These are phyloP conservation scores for Diadema setosum DNA, from an alignment of 35 echinoderm and acorn worm genomes.

Conservation along the genomic window DNA sequence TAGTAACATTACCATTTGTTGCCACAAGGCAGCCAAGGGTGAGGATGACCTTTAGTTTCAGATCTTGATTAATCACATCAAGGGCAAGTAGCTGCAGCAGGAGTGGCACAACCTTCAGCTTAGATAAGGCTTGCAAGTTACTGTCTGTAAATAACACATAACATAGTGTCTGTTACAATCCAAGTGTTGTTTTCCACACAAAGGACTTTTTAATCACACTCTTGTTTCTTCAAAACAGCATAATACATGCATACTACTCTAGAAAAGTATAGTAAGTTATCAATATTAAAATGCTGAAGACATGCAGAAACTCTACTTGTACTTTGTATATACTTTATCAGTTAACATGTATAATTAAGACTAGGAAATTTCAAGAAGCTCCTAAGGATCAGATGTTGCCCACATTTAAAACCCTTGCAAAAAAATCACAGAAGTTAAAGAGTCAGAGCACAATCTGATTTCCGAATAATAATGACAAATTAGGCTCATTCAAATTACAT, in stretches of 20 bases:
- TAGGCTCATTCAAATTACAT: not conserved
- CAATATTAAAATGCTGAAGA: no score
- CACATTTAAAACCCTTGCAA: not conserved
- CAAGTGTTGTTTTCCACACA: no score
- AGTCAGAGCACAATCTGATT: not conserved
- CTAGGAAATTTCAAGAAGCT: not conserved
- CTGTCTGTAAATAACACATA: conserved; percentile 19
- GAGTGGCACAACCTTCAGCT: conserved; percentile 56
- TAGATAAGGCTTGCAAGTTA: conserved; percentile 33
- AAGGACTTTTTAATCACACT: no score
- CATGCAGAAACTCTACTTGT: no score
- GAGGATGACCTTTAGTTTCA: conserved; percentile 61
- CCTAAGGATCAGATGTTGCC: not conserved
- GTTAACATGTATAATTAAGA: no score
- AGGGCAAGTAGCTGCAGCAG: conserved; percentile 54
- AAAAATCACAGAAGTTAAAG: not conserved
- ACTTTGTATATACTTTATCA: no score
- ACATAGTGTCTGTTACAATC: no score
- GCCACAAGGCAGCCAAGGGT: conserved; percentile 56
- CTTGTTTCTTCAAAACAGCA: no score
- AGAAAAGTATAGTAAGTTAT: no score
- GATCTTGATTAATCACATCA: conserved; percentile 28
- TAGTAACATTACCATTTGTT: conserved; percentile 76
- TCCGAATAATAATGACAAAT: not conserved
- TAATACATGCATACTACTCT: no score